These are phyloP conservation scores for Drosophila fungiperda DNA, from an alignment of 2,888 invertebrate genomes.

Conservation along the genomic window DNA sequence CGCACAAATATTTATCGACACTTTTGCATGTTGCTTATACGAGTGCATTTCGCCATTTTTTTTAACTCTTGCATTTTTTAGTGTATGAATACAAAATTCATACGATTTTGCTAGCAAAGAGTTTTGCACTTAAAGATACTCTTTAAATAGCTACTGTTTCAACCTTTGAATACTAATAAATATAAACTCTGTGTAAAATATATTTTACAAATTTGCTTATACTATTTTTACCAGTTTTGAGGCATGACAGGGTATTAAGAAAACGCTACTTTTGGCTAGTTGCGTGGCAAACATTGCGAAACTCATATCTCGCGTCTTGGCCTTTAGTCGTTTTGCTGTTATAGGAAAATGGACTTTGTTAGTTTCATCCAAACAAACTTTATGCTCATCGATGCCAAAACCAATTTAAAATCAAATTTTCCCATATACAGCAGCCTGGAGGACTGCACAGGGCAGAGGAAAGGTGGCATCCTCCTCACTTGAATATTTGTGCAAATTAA, in stretches of 20 bases:
- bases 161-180: neutral
- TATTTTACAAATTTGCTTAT: neutral
- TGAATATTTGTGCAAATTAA: conserved; percentile 74
- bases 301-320: conserved; percentile 42
- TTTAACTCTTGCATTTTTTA: conserved; percentile 23
- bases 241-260: neutral
- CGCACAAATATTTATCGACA: conserved; percentile 67
- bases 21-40: conserved; percentile 48
- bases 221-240: too few relatives aligned
- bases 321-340: conserved; percentile 24
- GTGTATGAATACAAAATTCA: conserved; percentile 9
- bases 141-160: neutral
- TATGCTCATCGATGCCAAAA: conserved; percentile 65
- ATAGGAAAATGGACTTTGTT: conserved; percentile 63
- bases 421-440: conserved; percentile 18
- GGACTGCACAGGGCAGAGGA: neutral
- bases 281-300: conserved; percentile 48
- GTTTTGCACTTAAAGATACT: neutral
- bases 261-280: conserved; percentile 69
- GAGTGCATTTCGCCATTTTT: conserved; percentile 27
- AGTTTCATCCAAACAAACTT: conserved; percentile 65
- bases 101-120: neutral
- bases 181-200: too few relatives aligned
- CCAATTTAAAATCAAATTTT: conserved; percentile 79
- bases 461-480: conserved; percentile 33